A percentile compares a stretch with the other conserved stretches of the same genome.
Conservation (phyloP, 1,140 invertebrate species). For the Argopecten irradians region DNA sequence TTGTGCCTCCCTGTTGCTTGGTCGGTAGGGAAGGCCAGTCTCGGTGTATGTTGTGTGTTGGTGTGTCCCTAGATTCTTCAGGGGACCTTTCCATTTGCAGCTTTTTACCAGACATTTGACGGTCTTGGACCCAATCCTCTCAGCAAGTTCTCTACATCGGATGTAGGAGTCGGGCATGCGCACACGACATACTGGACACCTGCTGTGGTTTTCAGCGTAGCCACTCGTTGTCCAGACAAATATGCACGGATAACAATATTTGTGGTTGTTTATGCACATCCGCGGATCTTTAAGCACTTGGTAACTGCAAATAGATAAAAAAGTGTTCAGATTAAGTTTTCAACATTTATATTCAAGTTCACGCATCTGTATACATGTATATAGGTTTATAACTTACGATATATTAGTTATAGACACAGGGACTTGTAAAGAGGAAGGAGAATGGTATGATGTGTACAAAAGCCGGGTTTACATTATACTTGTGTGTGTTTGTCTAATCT, state of each 20-base stretch:
- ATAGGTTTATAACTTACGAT: too few relatives aligned
- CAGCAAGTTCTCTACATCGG: constrained; percentile 60
- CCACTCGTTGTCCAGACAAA: constrained; percentile 70
- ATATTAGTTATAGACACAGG: too few relatives aligned
- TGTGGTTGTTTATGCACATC: constrained; percentile 70
- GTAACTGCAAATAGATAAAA: constrained; percentile 64
- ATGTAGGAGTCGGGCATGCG: constrained; percentile 62
- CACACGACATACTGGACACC: constrained; percentile 71
- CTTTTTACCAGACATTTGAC: constrained; percentile 65
- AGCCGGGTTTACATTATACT: too few relatives aligned
- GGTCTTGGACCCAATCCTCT: constrained; percentile 58
- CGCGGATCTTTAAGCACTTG: constrained; percentile 68
- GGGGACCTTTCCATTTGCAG: constrained; percentile 67
- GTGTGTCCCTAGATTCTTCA: constrained; percentile 59
- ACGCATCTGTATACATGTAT: too few relatives aligned
- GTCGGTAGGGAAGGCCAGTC: constrained; percentile 40
- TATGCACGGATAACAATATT: constrained; percentile 72
- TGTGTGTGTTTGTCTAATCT: too few relatives aligned
- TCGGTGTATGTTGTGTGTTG: constrained; percentile 63
- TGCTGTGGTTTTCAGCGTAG: constrained; percentile 61
- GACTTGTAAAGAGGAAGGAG: too few relatives aligned
- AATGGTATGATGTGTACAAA: too few relatives aligned
- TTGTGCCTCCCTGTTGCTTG: neutral
- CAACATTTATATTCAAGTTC: too few relatives aligned
- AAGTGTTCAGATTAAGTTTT: neutral